Evolutionary conservation across 2,113 vertebrate genomes (phyloP), one percentile per base, ranked within the genome.

Genomic region (Labrus mixtus): DNA sequence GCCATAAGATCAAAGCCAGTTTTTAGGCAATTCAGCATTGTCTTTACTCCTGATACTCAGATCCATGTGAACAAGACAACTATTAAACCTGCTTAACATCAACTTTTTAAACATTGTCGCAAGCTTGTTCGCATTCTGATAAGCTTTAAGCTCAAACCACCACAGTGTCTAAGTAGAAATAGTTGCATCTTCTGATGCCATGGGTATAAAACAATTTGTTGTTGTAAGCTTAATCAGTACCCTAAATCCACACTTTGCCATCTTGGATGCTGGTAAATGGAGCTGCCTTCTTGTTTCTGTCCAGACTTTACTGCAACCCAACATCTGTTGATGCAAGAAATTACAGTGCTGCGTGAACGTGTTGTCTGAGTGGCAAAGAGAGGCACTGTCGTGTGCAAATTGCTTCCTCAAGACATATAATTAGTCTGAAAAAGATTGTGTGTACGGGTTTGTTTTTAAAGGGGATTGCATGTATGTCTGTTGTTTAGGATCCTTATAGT

Each of bases 271-370:
- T 51, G 46, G 50, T n/a, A 80, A 75, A 65, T 25, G 19, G 70
- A 70, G 36, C 17, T 56, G 1, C 22, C 48, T 19, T 36, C 29
- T 6, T 33, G 29, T 33, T 33, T 33, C 29, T 33, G 29, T 33
- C 59, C 74, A 85, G 83, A 78, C 79, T 68, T 73, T 78, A 50
- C 65, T 66, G 62, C 68, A 72, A 33, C 66, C 36, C 76, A 81
- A 90, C 81, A 83, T 86, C 79, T 90, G 85, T 82, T 81, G 68
- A 81, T 73, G 73, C 61, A 71, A 58, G 23, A 86, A 89, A 90
- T 90, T 79, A 87, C 20, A 87, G 84, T 58, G 71, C 22, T 33
- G 57, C 54, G 60, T 51, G 29, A 8, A 36, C 29, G 56, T 73
- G 78, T 78, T 8, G 10, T 79, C 68, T 70, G 76, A 87, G 67